Evolutionary conservation across 1,140 invertebrate species (phyloP), one percentile per base, ranked within the genome.

Genomic region (Brachionus sp.): DNA sequence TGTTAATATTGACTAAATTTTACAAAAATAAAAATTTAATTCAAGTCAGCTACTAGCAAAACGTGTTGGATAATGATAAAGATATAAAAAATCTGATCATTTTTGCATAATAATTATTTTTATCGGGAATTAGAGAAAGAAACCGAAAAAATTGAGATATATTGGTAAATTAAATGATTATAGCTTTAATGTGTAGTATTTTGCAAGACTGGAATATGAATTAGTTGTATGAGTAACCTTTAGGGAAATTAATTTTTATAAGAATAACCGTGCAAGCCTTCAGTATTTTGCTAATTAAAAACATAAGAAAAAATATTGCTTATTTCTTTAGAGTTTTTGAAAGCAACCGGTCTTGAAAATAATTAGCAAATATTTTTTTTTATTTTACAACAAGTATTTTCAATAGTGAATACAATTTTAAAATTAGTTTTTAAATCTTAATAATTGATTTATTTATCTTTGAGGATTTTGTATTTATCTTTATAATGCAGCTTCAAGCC

Each of bases 381-480:
- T 50, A 19, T 57, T 57, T 57, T 57, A 23, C n/a, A 19, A 57
- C 19, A 19, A 29, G 29, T 57, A 70, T 70, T 33, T 16, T 5
- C 35, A 39, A n/a, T 39, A n/a, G 16, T 39, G 19, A 70, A 35
- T 13, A 35, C 57, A 25, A 25, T 25, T 33, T 33, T 12, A 68
- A 70, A 39, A 39, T 70, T 37, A 16, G 12, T 16, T 70, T 39
- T 39, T 9, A 70, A 70, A 39, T 19, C 50, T 25, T 19, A 10
- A 70, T 37, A 70, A 70, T 70, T 70, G 37, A 70, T 70, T 70
- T 70, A 70, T 70, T 70, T 70, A 70, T 70, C 66, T 70, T 37
- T 16, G 19, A 70, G 35, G 12, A 70, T 70, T 70, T 19, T 70
- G 16, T 16, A 37, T 70, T 66, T 66, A 66, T 66, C 64, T 66